Base-by-base conservation (phyloP, 2,113 vertebrate genomes). In the Phrynosoma blainvillii region DNA sequence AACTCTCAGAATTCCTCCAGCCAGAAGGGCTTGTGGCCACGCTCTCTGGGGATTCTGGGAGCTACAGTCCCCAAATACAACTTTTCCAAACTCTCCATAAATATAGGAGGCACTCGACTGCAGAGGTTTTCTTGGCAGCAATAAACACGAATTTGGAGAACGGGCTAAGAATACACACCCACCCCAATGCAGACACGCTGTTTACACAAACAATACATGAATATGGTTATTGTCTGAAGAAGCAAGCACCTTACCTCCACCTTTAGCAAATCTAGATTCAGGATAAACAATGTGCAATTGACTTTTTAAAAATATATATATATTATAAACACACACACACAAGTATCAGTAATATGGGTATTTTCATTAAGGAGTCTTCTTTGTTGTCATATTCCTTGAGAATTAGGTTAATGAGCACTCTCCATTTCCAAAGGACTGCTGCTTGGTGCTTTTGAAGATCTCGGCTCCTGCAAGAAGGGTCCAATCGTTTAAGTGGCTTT, bases 311-410 rank as follows among this genome's bases (percentile, higher is more conserved):
- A 68, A 68, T 23, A 68, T 68, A 23, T 84, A 92, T 87, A 81
- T 0, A 68, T 86, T 87, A 84, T 71, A 79, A 66, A 59, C 68
- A 73, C 70, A 79, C 70, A 79, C 75, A 79, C 10, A 73, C 32
- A 85, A 71, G 20, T 40, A 85, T 71, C 70, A 59, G 78, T 0
- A 68, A 89, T 73, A 82, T 54, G 84, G 42, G 14, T 90, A 91
- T 23, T 74, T 90, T 47, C 66, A 83, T 76, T 71, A 90, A 92
- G 81, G 90, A 91, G 79, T 91, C 79, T 92, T 85, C 83, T 90
- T 87, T 59, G 91, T 73, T 56, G 89, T 56, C 30, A n/a, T 52
- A 87, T 93, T 87, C 88, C 82, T 84, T 36, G 52, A 79, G 92
- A 89, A 88, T 65, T 89, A 92, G 1, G 0, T 89, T 62, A 74